Base-by-base conservation (phyloP, 2,888 invertebrate species). In the Amiota mariae region DNA sequence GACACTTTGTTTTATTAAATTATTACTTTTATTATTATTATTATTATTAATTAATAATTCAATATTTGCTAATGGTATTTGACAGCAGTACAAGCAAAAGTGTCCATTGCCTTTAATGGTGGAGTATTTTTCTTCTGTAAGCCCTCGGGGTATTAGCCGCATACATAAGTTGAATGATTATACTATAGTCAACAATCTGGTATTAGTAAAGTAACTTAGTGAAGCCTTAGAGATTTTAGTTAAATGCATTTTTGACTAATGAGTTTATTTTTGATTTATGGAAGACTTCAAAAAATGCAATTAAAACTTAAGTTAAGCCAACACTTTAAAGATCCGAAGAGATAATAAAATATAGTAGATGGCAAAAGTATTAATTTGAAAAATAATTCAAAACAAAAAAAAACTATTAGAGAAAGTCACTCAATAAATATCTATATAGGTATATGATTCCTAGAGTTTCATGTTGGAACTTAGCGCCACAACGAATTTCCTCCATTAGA, bases 1-100 rank as follows among this genome's bases (percentile, higher is more conserved):
- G 59, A 18, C 48, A 46, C 48, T 66, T 66, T 46, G 67, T 48
- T 67, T 70, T 70, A 72, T 72, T 57, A 67, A 67, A 79, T 84
- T 82, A 83, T 59, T 59, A 59, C 81, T 84, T 84, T 82, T 82
- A 79, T 84, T 82, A 83, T 59, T 59, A 59, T 82, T 82, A 79
- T 84, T 82, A 83, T 59, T 59, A 59, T 82, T 84, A 83, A 84
- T 82, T 84, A 82, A 84, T 83, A 84, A 78, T 83, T 66, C 66
- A 66, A 66, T 46, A 66, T 66, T 66, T 15, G 48, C 20, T 59
- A 51, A 51, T n/a, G n/a, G 54, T 51, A n/a, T 82, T 81, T 36
- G 36, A 36, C 36, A 36, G 36, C 36, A 36, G 36, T 36, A 79
- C 80, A 79, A 82, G 83, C 81, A 84, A 82, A 80, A 82, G 82